Evolutionary conservation across 1,140 invertebrate species (phyloP), one percentile per base, ranked within the genome.

Genomic region (Monomorium pharaonis): DNA sequence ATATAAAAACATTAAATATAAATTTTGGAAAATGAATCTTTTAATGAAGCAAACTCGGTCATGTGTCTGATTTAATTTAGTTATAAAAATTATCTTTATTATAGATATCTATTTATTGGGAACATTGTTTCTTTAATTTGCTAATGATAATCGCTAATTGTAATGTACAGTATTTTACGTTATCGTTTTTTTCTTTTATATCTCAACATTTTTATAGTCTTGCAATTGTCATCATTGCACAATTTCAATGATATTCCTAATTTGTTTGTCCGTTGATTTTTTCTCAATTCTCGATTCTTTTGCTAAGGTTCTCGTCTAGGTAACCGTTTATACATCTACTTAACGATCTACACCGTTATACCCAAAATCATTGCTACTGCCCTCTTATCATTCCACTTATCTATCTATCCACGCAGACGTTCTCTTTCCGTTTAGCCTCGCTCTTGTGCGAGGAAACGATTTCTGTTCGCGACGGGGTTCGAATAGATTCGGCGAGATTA

Each of bases 401-500:
- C 65, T 81, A 81, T 56, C 63, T 33, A 72, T 80, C 60, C 47
- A 51, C 47, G 9, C 51, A 30, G 47, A 27, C 49, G 30, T 18
- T 74, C 49, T n/a, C 21, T 24, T 12, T 24, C 37, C 33, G 30
- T 9, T 37, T 65, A 56, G 16, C 21, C 44, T 21, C 33, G 16
- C 33, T 62, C 30, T 51, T 67, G 70, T 30, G 77, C 30, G n/a
- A 47, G 78, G 42, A 44, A 87, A 63, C 51, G 18, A 86, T 83
- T 58, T 83, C 78, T 74, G 37, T 70, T 87, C 42, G 27, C 49
- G 51, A 24, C 47, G 21, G 49, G 27, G 16, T 69, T 49, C 44
- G 33, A 77, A 75, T 77, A 37, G 58, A 54, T 51, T 77, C 54
- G 42, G n/a, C 21, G 42, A 88, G 85, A 88, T 88, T 88, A 89